These are phyloP conservation scores for Callipepla californica DNA, from an alignment of 2,113 vertebrate genomes.

Conservation along the genomic window DNA sequence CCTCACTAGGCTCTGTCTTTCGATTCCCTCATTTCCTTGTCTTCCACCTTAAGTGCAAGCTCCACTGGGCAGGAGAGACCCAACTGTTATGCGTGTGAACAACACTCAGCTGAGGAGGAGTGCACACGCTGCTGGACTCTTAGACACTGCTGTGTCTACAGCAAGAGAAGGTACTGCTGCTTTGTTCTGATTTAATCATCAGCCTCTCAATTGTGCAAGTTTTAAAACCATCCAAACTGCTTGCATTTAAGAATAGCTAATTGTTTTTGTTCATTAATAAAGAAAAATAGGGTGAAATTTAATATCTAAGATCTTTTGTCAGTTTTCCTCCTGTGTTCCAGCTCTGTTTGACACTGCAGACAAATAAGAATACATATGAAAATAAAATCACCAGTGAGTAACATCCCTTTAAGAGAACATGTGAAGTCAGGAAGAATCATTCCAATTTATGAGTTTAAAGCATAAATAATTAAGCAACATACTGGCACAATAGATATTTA, in stretches of 20 bases:
- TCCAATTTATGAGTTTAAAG: constrained; percentile 61
- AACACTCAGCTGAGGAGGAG: background rate
- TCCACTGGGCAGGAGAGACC: fast-evolving
- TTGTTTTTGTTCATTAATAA: background rate
- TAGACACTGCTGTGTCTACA: background rate
- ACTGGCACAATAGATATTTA: constrained; percentile 70
- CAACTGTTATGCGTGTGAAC: fast-evolving
- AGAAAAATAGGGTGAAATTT: constrained; percentile 19
- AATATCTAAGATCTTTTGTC: constrained; percentile 40
- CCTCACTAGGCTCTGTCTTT: background rate
- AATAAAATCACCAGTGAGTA: constrained; percentile 54
- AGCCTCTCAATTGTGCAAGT: background rate
- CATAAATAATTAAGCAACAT: constrained; percentile 75
- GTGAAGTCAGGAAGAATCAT: constrained; percentile 66
- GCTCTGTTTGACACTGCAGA: constrained; percentile 19
- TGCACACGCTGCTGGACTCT: background rate
- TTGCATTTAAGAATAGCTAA: background rate
- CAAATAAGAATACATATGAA: constrained; percentile 26
- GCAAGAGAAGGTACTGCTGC: background rate
- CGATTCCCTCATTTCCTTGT: background rate
- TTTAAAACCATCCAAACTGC: background rate
- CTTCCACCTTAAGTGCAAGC: background rate
- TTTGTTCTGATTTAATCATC: background rate
- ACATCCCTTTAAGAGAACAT: constrained; percentile 46
- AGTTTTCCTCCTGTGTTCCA: background rate